Evolutionary conservation across 2,888 invertebrate genomes (phyloP).

Genomic region (Philereme transversata): DNA sequence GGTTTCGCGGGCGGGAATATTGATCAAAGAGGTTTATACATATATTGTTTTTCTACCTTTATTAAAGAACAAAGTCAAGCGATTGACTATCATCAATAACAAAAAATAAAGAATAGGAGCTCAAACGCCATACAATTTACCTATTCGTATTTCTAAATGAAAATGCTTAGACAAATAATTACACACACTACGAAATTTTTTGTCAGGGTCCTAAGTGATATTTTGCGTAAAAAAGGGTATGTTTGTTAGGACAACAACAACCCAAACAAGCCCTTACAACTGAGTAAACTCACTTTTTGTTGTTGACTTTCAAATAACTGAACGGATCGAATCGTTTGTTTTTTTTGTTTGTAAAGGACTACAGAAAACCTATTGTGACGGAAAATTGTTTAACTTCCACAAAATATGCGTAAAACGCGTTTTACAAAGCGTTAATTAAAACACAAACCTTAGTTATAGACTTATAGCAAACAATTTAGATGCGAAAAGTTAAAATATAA

Average conservation of each 20-base stretch:
- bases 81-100: no score
- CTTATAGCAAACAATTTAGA: no score
- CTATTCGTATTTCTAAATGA: slow-evolving; percentile 6
- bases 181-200: slow-evolving; percentile 36
- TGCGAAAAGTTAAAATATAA: no score
- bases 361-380: slow-evolving; percentile 1
- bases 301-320: slow-evolving; percentile 32
- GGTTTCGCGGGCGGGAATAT: no score
- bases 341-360: slow-evolving; percentile 24
- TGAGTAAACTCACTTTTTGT: slow-evolving; percentile 36
- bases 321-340: slow-evolving; percentile 30
- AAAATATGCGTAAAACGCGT: neutral
- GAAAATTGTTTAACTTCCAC: neutral
- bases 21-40: no score
- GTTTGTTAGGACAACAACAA: slow-evolving; percentile 35
- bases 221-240: slow-evolving; percentile 41
- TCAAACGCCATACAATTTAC: slow-evolving; percentile 14
- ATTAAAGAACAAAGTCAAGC: no score
- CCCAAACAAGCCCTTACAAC: slow-evolving; percentile 27
- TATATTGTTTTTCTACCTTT: no score
- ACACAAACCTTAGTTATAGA: no score
- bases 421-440: no score
- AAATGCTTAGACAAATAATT: slow-evolving; percentile 21
- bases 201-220: slow-evolving; percentile 34
- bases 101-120: no score